phyloP scores from a whole-genome alignment of 2,888 invertebrate genomes.

The Apamea monoglypha region DNA sequence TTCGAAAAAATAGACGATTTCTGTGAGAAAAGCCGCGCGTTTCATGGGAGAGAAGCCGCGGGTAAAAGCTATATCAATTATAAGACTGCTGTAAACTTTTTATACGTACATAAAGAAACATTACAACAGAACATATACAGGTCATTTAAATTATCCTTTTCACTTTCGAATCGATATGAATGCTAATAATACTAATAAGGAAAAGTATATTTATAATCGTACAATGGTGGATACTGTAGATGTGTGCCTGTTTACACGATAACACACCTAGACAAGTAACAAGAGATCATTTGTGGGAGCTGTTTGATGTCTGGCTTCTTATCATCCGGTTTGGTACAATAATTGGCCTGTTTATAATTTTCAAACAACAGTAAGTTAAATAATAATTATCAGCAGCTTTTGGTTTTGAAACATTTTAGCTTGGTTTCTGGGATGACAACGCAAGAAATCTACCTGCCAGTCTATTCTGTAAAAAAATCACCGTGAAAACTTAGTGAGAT shows the following conservation, averaged over 20 bases:
- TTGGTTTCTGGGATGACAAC: neutral
- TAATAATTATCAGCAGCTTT: neutral
- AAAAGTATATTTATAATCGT: conserved; percentile 1
- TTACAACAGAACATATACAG: neutral
- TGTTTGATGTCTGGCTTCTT: conserved; percentile 17
- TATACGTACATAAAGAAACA: neutral
- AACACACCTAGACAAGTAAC: conserved; percentile 8
- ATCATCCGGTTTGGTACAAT: conserved; percentile 2
- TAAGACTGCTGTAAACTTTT: neutral
- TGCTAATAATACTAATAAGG: conserved; percentile 1
- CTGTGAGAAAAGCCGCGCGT: neutral
- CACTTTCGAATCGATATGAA: conserved; percentile 19
- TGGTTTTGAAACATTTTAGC: neutral
- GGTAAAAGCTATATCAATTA: too few species aligned
- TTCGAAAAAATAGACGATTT: neutral
- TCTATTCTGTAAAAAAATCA: too few species aligned
- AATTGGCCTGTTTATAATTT: conserved; percentile 12
- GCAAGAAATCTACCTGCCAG: neutral
- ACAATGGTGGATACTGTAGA: neutral
- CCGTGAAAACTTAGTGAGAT: too few species aligned
- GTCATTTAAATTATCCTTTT: neutral
- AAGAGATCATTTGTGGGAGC: conserved; percentile 12
- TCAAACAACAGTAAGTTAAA: neutral
- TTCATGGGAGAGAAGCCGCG: too few species aligned
- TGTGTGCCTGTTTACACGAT: neutral